Evolutionary conservation across 2,797 vertebrate genomes (phyloP).

Genomic region (Mastacembelus armatus): DNA sequence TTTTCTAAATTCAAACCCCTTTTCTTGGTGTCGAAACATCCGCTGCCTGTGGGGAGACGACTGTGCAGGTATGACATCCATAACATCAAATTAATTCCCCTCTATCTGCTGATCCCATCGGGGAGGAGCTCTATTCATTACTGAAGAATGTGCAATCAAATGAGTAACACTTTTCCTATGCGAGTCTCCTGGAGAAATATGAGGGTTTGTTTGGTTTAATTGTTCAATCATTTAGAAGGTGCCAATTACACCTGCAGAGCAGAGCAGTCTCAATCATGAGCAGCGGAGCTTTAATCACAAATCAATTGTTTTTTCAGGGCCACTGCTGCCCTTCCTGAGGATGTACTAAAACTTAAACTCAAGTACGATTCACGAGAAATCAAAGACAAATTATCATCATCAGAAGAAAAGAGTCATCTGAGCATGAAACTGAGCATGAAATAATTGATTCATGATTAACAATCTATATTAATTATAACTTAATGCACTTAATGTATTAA

Average conservation of each 20-base stretch:
- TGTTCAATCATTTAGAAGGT: conserved; percentile 45
- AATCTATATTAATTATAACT: too few species aligned
- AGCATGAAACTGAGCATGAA: too few species aligned
- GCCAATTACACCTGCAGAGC: conserved; percentile 35
- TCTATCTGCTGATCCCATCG: neutral
- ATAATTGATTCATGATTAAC: too few species aligned
- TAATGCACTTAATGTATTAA: too few species aligned
- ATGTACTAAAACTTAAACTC: too few species aligned
- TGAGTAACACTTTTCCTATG: neutral
- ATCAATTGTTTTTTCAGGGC: conserved; percentile 9
- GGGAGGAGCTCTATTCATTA: conserved; percentile 34
- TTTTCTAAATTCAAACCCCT: too few species aligned
- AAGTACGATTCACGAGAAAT: too few species aligned
- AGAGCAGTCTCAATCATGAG: neutral
- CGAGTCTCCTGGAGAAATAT: neutral
- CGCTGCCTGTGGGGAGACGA: neutral
- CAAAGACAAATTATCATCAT: too few species aligned
- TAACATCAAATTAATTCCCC: conserved; percentile 22
- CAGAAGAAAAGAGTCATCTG: too few species aligned
- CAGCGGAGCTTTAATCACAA: conserved; percentile 30
- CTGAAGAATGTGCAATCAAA: conserved; percentile 58
- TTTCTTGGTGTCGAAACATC: too few species aligned
- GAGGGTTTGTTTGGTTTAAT: conserved; percentile 53
- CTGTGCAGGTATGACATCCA: neutral
- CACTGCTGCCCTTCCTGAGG: too few species aligned